A percentile compares a stretch with the other conserved stretches of the same genome.
Evolutionary conservation across 2,113 vertebrate species (phyloP).

Genomic region (Myocastor coypus): DNA sequence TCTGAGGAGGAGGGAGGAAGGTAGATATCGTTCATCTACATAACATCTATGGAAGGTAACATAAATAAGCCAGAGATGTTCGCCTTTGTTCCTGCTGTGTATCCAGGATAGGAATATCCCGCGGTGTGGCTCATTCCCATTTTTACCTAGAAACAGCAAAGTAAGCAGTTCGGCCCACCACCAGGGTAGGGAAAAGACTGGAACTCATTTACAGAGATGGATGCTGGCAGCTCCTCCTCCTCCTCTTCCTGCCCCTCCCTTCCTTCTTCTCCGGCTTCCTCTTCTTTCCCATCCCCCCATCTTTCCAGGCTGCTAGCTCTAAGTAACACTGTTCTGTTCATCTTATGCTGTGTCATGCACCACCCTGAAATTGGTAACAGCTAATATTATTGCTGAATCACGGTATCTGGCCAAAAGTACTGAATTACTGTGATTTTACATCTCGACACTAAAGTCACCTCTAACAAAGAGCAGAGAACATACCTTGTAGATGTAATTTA

Average conservation of each 20-base stretch:
- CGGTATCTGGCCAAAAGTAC: neutral
- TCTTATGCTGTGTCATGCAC: neutral
- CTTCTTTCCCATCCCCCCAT: neutral
- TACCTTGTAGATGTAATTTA: neutral
- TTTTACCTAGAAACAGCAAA: neutral
- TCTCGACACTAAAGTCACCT: neutral
- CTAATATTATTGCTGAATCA: neutral
- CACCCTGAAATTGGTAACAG: neutral
- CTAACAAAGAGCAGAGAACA: neutral
- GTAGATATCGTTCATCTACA: too few species aligned
- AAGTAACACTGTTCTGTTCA: neutral
- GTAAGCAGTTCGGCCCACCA: neutral
- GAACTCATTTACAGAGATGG: neutral
- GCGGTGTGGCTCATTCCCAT: neutral
- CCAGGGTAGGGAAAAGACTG: neutral
- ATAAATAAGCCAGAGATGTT: fast-evolving
- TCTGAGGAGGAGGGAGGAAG: fast-evolving
- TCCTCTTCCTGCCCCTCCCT: neutral
- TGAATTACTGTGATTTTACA: neutral
- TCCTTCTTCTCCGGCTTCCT: neutral
- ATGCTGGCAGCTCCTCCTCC: neutral
- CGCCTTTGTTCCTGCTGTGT: neutral
- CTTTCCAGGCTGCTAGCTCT: neutral
- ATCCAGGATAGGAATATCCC: too few species aligned
- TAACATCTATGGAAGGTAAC: neutral